Conservation (phyloP, 2,113 vertebrate species). For the Silurus meridionalis region DNA sequence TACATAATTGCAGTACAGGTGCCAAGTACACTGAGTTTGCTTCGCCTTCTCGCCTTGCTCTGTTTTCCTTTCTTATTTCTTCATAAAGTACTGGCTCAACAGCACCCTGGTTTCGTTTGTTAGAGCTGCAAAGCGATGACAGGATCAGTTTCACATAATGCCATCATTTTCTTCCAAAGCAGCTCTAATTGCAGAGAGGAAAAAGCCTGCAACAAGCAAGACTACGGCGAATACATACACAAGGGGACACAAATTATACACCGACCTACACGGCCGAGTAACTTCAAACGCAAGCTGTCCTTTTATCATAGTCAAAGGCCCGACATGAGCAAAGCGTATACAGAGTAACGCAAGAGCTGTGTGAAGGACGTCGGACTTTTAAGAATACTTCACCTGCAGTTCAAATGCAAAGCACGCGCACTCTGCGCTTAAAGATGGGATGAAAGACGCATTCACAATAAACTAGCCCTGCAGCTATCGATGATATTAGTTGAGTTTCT, state of each 20-base stretch:
- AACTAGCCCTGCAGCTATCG: no score
- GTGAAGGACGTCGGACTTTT: neutral
- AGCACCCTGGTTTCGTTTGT: neutral
- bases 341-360: neutral
- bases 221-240: constrained; percentile 21
- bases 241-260: constrained; percentile 23
- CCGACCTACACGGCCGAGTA: neutral
- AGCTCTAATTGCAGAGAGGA: constrained; percentile 15
- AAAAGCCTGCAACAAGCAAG: constrained; percentile 24
- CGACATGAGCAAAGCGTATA: neutral
- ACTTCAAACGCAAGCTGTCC: constrained; percentile 47
- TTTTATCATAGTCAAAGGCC: constrained; percentile 39
- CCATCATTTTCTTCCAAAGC: constrained; percentile 28
- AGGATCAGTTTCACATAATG: constrained; percentile 27
- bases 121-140: constrained; percentile 3
- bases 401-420: neutral
- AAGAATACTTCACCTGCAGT: neutral
- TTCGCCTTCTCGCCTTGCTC: neutral
- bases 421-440: neutral
- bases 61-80: neutral
- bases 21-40: neutral
- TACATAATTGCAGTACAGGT: neutral
- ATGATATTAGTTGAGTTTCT: no score
- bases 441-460: neutral
- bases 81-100: neutral